These are phyloP conservation scores for Vanacampus margaritifer DNA, from an alignment of 2,113 vertebrate species.

Conservation along the genomic window DNA sequence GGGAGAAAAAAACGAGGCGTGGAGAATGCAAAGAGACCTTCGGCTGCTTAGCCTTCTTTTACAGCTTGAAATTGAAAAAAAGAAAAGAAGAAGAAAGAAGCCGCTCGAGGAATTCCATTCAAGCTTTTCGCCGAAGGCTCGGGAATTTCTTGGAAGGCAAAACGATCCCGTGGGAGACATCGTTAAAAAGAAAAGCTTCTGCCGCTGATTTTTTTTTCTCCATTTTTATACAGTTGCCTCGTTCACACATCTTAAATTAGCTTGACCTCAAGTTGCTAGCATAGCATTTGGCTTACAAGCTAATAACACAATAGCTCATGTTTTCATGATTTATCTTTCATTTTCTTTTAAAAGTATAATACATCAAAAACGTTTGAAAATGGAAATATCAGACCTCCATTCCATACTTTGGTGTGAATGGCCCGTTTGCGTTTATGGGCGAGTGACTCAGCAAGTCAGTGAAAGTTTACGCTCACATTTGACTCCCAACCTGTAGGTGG, in stretches of 20 bases:
- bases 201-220: not conserved
- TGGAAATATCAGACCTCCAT: no score
- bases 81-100: constrained; percentile 19
- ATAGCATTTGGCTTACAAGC: not conserved
- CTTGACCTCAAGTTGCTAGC: not conserved
- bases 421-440: no score
- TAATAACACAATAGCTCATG: not conserved
- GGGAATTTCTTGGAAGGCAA: constrained; percentile 31
- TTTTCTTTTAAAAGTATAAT: no score
- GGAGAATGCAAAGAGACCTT: constrained; percentile 27
- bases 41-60: constrained; percentile 6
- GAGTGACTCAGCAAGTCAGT: no score
- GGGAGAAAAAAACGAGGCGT: constrained; percentile 34
- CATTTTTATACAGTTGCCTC: not conserved
- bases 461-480: no score
- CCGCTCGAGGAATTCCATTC: constrained; percentile 53
- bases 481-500: no score
- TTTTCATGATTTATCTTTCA: no score
- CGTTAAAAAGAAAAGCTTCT: not conserved
- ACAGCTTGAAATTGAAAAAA: constrained; percentile 5
- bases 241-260: not conserved
- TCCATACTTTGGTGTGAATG: no score
- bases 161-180: constrained; percentile 6
- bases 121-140: constrained; percentile 36
- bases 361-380: no score